Evolutionary conservation across 2,888 invertebrate species (phyloP), one percentile per base, ranked within the genome.

Genomic region (Drosophila kokeensis): DNA sequence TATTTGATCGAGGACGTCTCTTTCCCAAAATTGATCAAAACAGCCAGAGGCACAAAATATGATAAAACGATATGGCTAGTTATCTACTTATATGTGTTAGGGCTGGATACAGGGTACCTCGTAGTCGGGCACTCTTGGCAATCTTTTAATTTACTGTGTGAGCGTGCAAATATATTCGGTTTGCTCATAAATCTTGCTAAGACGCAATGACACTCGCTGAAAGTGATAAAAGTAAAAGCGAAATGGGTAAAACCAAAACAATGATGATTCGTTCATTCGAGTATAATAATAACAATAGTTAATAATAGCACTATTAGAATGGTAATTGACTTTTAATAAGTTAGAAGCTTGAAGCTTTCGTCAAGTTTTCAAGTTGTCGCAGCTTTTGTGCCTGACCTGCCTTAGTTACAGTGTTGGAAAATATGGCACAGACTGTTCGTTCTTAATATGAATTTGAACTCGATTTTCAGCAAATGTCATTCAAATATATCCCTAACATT

Each of bases 161-260:
- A 54, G 40, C 55, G 54, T 40, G 30, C 48, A 57, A 42, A 57
- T 49, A 24, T 40, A 52, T 50, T 65, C 32, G 48, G 18, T 13
- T 72, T 48, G 24, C 30, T 36, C 27, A 34, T 48, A 29, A 54
- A 27, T 70, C 60, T 42, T 18, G 4, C 0, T 11, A 15, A 49
- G 29, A 24, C n/a, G 5, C 30, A 71, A 66, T 76, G 77, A 76
- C 77, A 76, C 10, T 7, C 52, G 77, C 75, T 71, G 61, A 76
- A 62, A 59, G 29, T 34, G 11, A 1, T 7, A 15, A 15, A 38
- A 7, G 30, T 45, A n/a, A 29, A 27, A 30, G 32, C 15, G 27
- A 13, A 36, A 18, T 2, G n/a, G 13, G 0, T 32, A 30, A 15
- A 38, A 45, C 1, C 2, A 21, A 21, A 45, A 2, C 7, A 24